A percentile compares a stretch with the other conserved stretches of the same genome.
These are phyloP conservation scores for Chitala chitala DNA, from an alignment of 2,113 vertebrate species.

Conservation along the genomic window DNA sequence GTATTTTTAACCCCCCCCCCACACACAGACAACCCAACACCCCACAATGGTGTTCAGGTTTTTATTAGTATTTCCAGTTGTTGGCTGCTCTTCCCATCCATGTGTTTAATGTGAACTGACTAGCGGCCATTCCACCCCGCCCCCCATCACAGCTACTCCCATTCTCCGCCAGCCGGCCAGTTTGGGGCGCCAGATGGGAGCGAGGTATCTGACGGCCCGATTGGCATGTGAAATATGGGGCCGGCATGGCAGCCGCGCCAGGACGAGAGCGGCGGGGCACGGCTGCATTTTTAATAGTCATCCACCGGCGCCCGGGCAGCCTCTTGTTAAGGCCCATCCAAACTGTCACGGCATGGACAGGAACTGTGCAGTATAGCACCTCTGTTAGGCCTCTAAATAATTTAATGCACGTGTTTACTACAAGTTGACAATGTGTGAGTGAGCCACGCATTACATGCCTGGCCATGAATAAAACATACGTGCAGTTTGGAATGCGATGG, in stretches of 20 bases:
- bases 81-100: neutral
- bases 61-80: neutral
- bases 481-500: neutral
- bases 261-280: constrained; percentile 34
- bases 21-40: too few relatives aligned
- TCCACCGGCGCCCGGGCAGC: constrained; percentile 38
- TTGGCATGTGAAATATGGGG: constrained; percentile 27
- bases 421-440: constrained; percentile 59
- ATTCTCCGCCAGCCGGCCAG: neutral
- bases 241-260: constrained; percentile 26
- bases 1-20: neutral
- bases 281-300: constrained; percentile 54
- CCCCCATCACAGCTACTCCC: neutral
- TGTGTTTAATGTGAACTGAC: constrained; percentile 16
- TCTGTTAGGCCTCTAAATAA: constrained; percentile 56
- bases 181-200: constrained; percentile 7
- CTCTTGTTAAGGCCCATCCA: constrained; percentile 49
- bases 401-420: constrained; percentile 63
- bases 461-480: constrained; percentile 20
- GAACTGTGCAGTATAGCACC: constrained; percentile 22
- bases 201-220: constrained; percentile 19
- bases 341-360: constrained; percentile 41
- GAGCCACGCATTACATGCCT: constrained; percentile 19
- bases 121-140: neutral
- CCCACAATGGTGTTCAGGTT: neutral